Evolutionary conservation across 1,140 invertebrate species (phyloP).

Genomic region (Ganaspis sp.): DNA sequence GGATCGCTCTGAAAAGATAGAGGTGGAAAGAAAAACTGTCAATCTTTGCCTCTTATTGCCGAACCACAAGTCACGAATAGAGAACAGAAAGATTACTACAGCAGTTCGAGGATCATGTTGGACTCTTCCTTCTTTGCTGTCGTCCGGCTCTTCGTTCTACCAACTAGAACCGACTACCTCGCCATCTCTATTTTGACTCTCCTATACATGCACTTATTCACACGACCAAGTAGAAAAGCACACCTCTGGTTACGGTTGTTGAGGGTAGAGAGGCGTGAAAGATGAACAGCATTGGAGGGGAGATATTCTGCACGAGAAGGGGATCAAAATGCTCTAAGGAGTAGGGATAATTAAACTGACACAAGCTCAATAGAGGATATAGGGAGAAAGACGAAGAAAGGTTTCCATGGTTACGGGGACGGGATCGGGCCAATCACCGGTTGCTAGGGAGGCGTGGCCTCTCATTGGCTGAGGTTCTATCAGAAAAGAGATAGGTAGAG

Average conservation of each 20-base stretch:
- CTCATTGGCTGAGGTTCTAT: slow-evolving; percentile 60
- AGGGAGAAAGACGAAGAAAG: slow-evolving; percentile 67
- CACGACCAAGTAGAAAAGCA: slow-evolving; percentile 22
- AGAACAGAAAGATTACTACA: slow-evolving; percentile 43
- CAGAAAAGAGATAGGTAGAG: slow-evolving; percentile 41
- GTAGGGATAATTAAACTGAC: slow-evolving; percentile 74
- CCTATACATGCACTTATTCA: slow-evolving; percentile 29
- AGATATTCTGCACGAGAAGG: slow-evolving; percentile 28
- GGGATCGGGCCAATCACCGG: slow-evolving; percentile 71
- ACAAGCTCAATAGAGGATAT: slow-evolving; percentile 53
- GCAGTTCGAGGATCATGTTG: slow-evolving; percentile 47
- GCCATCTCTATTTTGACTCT: not conserved
- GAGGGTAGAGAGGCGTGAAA: slow-evolving; percentile 44
- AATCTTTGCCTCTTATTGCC: slow-evolving; percentile 46
- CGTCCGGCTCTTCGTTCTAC: not conserved
- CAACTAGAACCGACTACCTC: not conserved
- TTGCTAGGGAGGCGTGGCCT: slow-evolving; percentile 66
- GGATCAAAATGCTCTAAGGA: slow-evolving; percentile 30
- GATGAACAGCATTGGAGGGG: slow-evolving; percentile 43
- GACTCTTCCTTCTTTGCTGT: slow-evolving; percentile 38
- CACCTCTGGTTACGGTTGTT: slow-evolving; percentile 23
- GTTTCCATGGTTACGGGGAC: slow-evolving; percentile 69
- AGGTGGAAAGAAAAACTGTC: slow-evolving; percentile 48
- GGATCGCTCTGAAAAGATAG: slow-evolving; percentile 44
- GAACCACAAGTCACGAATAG: slow-evolving; percentile 41